Evolutionary conservation across 2,888 invertebrate species (phyloP), one percentile per base, ranked within the genome.

Genomic region (Mythimna lalbum): DNA sequence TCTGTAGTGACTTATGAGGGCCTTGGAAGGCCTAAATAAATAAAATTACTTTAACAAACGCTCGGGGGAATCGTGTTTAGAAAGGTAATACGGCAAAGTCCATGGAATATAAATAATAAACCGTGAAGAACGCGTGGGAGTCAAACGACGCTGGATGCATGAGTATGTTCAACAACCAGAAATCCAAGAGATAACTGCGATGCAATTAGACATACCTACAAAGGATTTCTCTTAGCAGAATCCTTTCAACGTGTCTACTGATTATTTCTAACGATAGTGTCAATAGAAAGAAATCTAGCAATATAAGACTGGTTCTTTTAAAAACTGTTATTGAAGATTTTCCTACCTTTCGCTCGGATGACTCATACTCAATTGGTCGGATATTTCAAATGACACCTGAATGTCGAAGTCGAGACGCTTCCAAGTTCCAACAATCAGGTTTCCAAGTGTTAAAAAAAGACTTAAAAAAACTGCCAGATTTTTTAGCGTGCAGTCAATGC

Each of bases 311-410:
- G 47, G 23, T 6, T 56, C 36, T 33, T 33, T 36, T 12, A 36
- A 62, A 55, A 49, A 57, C 17, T 49, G 19, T 39, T 62, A 50
- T 12, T 76, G 21, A 73, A 65, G 36, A 65, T 73, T 65, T 65
- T 59, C 57, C 53, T 64, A 56, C 49, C 39, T 70, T 56, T 21
- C 76, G 47, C 70, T 76, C 52, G 39, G 23, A 65, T 76, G 61
- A 70, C 39, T 70, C 70, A 50, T 57, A 57, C 47, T 19, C 31
- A 69, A 31, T 50, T 64, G 47, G 47, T 71, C 53, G 33, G 49
- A 64, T 76, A 71, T 76, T 76, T 71, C 70, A 76, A 57, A 71
- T 62, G 56, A 65, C 61, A 77, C 52, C 62, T 76, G 57, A 76
- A 76, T 76, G 64, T 77, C 64, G 57, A 62, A 60, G 27, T 31